Percentiles rank a stretch among this genome's conserved stretches.
Conservation (phyloP, 2,888 invertebrate species). For the Coleophora deauratella region DNA sequence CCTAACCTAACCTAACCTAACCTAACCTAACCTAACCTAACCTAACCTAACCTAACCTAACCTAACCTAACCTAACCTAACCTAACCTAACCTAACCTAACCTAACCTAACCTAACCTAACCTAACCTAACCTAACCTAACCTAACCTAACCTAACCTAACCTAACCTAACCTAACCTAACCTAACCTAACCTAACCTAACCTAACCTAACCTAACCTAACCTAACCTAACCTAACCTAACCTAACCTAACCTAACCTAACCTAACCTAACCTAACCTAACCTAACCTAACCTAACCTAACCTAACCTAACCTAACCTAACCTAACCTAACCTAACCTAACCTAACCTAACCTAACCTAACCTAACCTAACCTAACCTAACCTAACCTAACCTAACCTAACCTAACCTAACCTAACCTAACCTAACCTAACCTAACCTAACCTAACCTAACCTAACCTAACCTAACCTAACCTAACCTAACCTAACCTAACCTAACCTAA, state of each 20-base stretch:
- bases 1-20: slow-evolving; percentile 11
- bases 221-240: slow-evolving; percentile 11
- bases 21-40: slow-evolving; percentile 11
- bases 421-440: not conserved
- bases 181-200: slow-evolving; percentile 11
- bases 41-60: slow-evolving; percentile 11
- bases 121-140: slow-evolving; percentile 11
- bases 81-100: slow-evolving; percentile 9
- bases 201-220: slow-evolving; percentile 11
- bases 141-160: slow-evolving; percentile 11
- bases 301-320: slow-evolving; percentile 11
- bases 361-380: slow-evolving; percentile 11
- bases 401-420: slow-evolving; percentile 1
- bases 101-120: slow-evolving; percentile 10
- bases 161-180: slow-evolving; percentile 11
- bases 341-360: slow-evolving; percentile 11
- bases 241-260: slow-evolving; percentile 11
- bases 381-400: slow-evolving; percentile 3
- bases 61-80: slow-evolving; percentile 10
- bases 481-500: slow-evolving; percentile 11
- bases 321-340: slow-evolving; percentile 11
- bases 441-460: not conserved
- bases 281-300: slow-evolving; percentile 11
- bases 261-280: slow-evolving; percentile 11
- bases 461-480: slow-evolving; percentile 11